A percentile compares a stretch with the other conserved stretches of the same genome.
phyloP scores from a whole-genome alignment of 2,797 vertebrate species.

The Melanotaenia maccullochi region DNA sequence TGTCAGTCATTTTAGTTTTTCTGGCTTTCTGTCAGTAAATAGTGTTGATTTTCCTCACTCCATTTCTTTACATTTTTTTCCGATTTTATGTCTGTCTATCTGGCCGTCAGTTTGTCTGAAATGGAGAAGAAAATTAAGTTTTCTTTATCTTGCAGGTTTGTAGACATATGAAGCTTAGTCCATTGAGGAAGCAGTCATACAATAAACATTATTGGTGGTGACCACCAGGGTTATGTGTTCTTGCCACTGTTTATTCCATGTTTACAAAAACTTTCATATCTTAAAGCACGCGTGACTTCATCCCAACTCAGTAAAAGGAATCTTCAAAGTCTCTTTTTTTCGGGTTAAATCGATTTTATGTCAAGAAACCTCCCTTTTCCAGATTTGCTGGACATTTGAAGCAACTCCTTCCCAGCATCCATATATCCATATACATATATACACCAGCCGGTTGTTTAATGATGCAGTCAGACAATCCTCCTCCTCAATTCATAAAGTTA shows the following conservation, averaged over 20 bases:
- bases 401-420: conserved; percentile 15
- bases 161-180: not conserved
- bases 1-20: conserved; percentile 60
- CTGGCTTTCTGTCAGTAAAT: conserved; percentile 46
- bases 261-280: conserved; percentile 7
- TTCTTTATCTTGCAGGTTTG: not conserved
- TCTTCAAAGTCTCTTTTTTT: conserved; percentile 13
- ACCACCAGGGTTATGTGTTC: not conserved
- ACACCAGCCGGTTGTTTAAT: conserved; percentile 47
- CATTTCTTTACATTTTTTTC: conserved; percentile 44
- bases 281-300: not conserved
- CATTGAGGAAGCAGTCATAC: not conserved
- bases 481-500: conserved; percentile 35
- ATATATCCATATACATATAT: conserved; percentile 27
- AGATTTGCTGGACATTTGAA: conserved; percentile 17
- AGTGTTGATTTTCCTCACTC: conserved; percentile 51
- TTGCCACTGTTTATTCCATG: not conserved
- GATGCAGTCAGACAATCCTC: conserved; percentile 21
- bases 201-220: not conserved
- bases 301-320: conserved; percentile 9
- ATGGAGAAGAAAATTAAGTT: not conserved
- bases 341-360: conserved; percentile 8
- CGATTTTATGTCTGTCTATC: conserved; percentile 24
- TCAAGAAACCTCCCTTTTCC: conserved; percentile 2
- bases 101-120: conserved; percentile 8